Evolutionary conservation across 2,797 vertebrate genomes (phyloP).

Genomic region (Muscicapa striata): DNA sequence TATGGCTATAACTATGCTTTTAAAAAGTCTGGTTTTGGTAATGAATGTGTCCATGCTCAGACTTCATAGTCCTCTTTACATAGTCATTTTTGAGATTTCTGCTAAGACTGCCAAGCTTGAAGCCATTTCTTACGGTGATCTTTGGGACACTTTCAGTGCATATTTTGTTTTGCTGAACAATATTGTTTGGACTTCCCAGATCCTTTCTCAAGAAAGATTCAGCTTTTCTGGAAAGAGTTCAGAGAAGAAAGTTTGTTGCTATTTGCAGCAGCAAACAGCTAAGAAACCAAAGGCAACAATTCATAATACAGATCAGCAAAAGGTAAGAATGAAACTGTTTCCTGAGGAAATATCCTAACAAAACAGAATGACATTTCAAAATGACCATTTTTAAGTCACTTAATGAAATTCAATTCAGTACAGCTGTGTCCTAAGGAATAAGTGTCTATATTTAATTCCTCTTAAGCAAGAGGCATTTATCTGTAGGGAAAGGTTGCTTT

Average conservation of each 20-base stretch:
- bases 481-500: neutral
- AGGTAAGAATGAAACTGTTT: neutral
- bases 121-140: neutral
- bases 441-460: conserved; percentile 21
- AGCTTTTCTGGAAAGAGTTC: neutral
- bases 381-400: conserved; percentile 13
- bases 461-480: conserved; percentile 26
- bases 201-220: neutral
- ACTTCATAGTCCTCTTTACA: neutral
- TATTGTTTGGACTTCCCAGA: neutral
- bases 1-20: neutral
- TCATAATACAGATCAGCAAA: neutral
- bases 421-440: conserved; percentile 24
- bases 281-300: neutral
- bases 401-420: conserved; percentile 19
- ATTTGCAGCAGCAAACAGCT: neutral
- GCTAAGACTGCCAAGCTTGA: neutral
- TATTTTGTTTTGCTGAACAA: neutral
- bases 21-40: neutral
- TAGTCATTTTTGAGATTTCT: neutral
- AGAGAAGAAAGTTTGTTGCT: neutral
- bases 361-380: neutral
- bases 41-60: neutral
- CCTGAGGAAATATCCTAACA: neutral
- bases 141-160: neutral